phyloP scores from a whole-genome alignment of 2,797 vertebrate species.

The Chromis chromis region DNA sequence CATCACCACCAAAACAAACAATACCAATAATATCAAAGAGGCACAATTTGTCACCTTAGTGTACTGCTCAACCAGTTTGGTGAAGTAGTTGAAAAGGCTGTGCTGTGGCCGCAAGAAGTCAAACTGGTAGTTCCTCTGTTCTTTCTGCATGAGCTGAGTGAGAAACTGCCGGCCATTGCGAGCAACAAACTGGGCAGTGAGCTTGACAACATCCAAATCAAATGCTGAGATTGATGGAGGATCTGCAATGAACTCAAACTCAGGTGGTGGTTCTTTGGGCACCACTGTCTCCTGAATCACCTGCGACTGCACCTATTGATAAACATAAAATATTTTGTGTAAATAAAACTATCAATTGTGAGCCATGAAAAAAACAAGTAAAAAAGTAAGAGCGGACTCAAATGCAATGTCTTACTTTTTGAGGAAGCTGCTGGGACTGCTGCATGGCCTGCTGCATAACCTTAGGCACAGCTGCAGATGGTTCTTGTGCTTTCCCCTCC shows the following conservation, averaged over 20 bases:
- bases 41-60: conserved; percentile 88
- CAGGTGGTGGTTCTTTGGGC: conserved; percentile 96
- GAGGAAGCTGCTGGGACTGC: conserved; percentile 92
- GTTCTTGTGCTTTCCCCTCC: conserved; percentile 97
- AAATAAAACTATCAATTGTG: not conserved
- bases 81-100: conserved; percentile 99
- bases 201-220: conserved; percentile 97
- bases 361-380: not conserved
- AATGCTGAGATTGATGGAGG: conserved; percentile 98
- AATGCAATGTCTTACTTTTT: conserved; percentile 86
- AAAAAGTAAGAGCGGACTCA: not conserved
- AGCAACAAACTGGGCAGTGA: conserved; percentile 97
- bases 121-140: conserved; percentile 99
- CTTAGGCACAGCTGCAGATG: conserved; percentile 96
- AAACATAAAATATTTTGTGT: not conserved
- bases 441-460: conserved; percentile 94
- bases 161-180: conserved; percentile 97
- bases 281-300: conserved; percentile 95
- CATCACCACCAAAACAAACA: not conserved
- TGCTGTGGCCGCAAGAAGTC: conserved; percentile 98
- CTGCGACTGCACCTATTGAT: conserved; percentile 91
- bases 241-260: conserved; percentile 98
- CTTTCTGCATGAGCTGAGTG: conserved; percentile 99
- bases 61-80: conserved; percentile 98
- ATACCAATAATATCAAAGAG: not conserved